Evolutionary conservation across 2,113 vertebrate genomes (phyloP), one percentile per base, ranked within the genome.

Genomic region (Paracyprichromis sp.): DNA sequence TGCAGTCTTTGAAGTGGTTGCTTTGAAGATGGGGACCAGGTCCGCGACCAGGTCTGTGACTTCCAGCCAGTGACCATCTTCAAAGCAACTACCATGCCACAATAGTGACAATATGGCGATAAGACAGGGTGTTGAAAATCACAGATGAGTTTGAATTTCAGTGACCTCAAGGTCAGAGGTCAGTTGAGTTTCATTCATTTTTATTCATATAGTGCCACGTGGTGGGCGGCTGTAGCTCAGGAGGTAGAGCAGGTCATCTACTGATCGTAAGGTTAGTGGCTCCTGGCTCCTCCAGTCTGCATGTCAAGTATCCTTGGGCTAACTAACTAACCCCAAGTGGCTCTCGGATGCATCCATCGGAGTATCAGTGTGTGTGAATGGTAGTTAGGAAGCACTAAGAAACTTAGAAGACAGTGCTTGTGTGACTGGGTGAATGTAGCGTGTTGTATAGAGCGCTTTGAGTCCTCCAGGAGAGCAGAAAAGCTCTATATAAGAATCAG

Each of bases 41-140:
- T 9, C 56, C 2, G 1, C 0, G 47, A 50, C 17, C 54, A 26
- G 0, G 26, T 61, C 26, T 34, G 34, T 3, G 19, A 13, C 63
- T 69, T 40, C 7, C 19, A 21, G 11, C n/a, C 36, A 69, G 63
- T 0, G n/a, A 40, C 66, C 66, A 24, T 40, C 7, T 43, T 71
- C 66, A 24, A 16, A 71, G 36, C n/a, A 14, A 9, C n/a, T 43
- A 1, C 19, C 36, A 21, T 6, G 7, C 19, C 31, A 36, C 31
- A 38, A 38, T 66, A n/a, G 34, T 40, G 24, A 47, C 9, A 45
- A 29, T 17, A 76, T 29, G 21, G 38, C 2, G 4, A 26, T 26
- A 45, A 26, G 1, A 45, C 59, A 34, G 0, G 5, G 16, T 63
- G 59, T 63, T 34, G 59, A 63, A 66, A 38, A 38, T 38, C 61